A percentile compares a stretch with the other conserved stretches of the same genome.
These are phyloP conservation scores for Coelopa frigida DNA, from an alignment of 1,140 invertebrate species.

Conservation along the genomic window DNA sequence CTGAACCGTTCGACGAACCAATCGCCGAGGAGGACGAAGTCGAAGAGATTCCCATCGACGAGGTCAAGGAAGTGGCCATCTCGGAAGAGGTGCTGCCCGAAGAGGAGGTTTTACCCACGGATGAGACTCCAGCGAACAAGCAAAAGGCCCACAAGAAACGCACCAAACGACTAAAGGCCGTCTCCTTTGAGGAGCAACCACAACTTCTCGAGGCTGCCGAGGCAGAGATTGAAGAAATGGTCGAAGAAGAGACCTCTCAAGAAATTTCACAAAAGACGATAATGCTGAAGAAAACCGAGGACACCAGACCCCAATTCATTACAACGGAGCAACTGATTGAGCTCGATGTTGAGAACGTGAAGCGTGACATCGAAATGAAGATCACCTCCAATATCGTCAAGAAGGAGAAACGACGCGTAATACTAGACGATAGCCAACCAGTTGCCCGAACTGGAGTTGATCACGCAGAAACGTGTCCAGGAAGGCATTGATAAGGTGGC, in stretches of 20 bases:
- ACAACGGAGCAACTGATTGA: slow-evolving; percentile 42
- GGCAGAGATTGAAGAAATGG: slow-evolving; percentile 26
- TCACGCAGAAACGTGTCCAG: slow-evolving; percentile 44
- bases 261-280: slow-evolving; percentile 44
- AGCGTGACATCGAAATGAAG: slow-evolving; percentile 49
- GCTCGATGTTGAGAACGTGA: slow-evolving; percentile 43
- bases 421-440: slow-evolving; percentile 47
- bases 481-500: slow-evolving; percentile 47
- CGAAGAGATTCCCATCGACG: slow-evolving; percentile 35
- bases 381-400: slow-evolving; percentile 47
- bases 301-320: slow-evolving; percentile 35
- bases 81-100: slow-evolving; percentile 34
- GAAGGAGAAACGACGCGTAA: slow-evolving; percentile 37
- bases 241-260: slow-evolving; percentile 32
- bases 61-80: slow-evolving; percentile 32
- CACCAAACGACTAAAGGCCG: slow-evolving; percentile 35
- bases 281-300: slow-evolving; percentile 39
- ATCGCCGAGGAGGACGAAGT: slow-evolving; percentile 44
- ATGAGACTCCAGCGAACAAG: slow-evolving; percentile 27
- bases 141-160: slow-evolving; percentile 42
- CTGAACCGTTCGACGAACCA: slow-evolving; percentile 34
- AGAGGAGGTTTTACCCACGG: slow-evolving; percentile 29
- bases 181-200: slow-evolving; percentile 36
- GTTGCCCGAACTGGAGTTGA: slow-evolving; percentile 51
- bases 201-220: slow-evolving; percentile 32